Evolutionary conservation across 2,888 invertebrate genomes (phyloP).

Genomic region (Scaptomyza caliginosa): DNA sequence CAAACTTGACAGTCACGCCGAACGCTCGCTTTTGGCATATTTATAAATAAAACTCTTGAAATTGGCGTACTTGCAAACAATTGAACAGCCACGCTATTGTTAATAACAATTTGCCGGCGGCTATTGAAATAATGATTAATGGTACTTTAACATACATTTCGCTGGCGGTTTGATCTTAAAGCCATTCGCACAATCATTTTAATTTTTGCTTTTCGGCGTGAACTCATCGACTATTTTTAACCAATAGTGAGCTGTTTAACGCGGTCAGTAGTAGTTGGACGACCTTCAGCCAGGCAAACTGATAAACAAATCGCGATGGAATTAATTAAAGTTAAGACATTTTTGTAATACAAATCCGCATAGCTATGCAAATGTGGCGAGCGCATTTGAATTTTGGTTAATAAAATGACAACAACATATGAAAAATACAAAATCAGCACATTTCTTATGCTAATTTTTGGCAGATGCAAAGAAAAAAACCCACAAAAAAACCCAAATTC

Average conservation of each 20-base stretch:
- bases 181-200: conserved; percentile 29
- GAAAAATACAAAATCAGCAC: conserved; percentile 64
- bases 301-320: conserved; percentile 4
- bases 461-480: conserved; percentile 68
- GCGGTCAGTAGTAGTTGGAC: conserved; percentile 60
- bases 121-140: conserved; percentile 66
- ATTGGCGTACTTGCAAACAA: conserved; percentile 41
- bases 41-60: conserved; percentile 48
- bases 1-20: conserved; percentile 65
- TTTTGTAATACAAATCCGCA: conserved; percentile 73
- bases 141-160: conserved; percentile 49
- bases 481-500: conserved; percentile 50
- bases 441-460: conserved; percentile 79
- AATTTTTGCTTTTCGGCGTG: conserved; percentile 25
- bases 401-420: conserved; percentile 20
- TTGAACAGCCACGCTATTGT: conserved; percentile 49
- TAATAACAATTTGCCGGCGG: conserved; percentile 61
- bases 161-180: conserved; percentile 40
- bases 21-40: conserved; percentile 28
- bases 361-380: conserved; percentile 71
- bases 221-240: conserved; percentile 75
- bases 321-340: conserved; percentile 35
- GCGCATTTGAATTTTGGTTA: conserved; percentile 35
- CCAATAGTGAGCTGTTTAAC: conserved; percentile 48
- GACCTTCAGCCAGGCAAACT: conserved; percentile 67